Base-by-base conservation (phyloP, 2,888 invertebrate genomes). In the Gryllus longicercus region DNA sequence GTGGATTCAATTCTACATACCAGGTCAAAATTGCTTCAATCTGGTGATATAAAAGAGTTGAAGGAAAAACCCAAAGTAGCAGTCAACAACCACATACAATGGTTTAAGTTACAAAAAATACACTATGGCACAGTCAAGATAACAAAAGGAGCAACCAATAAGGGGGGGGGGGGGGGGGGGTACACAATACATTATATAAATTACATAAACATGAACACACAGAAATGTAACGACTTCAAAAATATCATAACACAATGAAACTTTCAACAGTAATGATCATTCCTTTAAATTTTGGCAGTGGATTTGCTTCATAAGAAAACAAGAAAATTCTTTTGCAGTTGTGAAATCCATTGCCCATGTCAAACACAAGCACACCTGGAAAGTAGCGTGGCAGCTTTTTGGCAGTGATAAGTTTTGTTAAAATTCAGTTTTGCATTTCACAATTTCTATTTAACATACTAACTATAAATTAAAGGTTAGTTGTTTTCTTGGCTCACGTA, bases 141-240 rank as follows among this genome's bases (percentile, higher is more conserved):
- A 63, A 63, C 63, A 63, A 63, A 63, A 63, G n/a, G n/a, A 8
- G 63, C 16, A 63, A 63, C 63, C 63, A 63, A 63, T 63, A 63
- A 14, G n/a, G n/a, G 21, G 21, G 11, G n/a, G 8, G 63, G n/a
- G 63, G 1, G 11, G 11, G 4, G 11, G 11, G 11, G 12, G 63
- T 63, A 63, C 63, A 63, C 63, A 14, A 63, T 16, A 16, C 16
- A 63, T 63, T 63, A 63, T 63, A 63, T 63, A 63, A 63, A 63
- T 63, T 63, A 63, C 63, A 63, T 63, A 63, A 63, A 63, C 63
- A 63, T 63, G 63, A 63, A 77, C 23, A 79, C 79, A 79, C 79
- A 79, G n/a, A 63, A 79, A 74, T 77, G 77, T 79, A 51, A 74
- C 74, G 18, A 79, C n/a, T 74, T 74, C 79, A 79, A 79, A 63